Evolutionary conservation across 2,888 invertebrate genomes (phyloP).

Genomic region (Caenorhabditis sp.): DNA sequence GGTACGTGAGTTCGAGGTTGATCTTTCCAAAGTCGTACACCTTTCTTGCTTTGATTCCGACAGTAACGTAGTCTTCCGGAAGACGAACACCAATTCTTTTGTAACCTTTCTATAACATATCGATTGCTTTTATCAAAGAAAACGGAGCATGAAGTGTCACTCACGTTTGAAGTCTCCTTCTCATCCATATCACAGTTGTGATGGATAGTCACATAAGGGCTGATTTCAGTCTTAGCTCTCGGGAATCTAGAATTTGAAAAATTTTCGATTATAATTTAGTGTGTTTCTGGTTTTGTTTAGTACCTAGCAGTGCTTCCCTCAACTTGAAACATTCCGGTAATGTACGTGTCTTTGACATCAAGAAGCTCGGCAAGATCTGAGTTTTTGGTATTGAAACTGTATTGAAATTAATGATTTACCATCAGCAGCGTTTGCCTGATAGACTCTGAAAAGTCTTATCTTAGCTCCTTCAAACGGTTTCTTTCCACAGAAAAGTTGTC

Average conservation of each 20-base stretch:
- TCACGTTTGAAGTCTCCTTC: constrained; percentile 63
- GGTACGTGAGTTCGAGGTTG: constrained; percentile 67
- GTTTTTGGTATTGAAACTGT: background rate
- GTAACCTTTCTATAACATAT: constrained; percentile 60
- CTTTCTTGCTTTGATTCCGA: constrained; percentile 64
- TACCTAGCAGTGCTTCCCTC: constrained; percentile 66
- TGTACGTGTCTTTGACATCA: constrained; percentile 61
- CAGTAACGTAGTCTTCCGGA: constrained; percentile 70
- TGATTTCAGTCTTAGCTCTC: constrained; percentile 66
- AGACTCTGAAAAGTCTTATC: constrained; percentile 64
- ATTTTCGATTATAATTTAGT: no score
- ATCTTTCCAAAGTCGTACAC: constrained; percentile 68
- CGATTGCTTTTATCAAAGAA: background rate
- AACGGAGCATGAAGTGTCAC: background rate
- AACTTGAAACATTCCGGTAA: constrained; percentile 69
- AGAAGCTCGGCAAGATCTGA: constrained; percentile 66
- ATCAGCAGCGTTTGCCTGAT: constrained; percentile 64
- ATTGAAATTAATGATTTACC: constrained; percentile 29
- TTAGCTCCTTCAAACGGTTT: constrained; percentile 69
- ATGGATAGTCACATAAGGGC: constrained; percentile 69
- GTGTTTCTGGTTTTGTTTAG: no score
- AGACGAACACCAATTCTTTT: constrained; percentile 66
- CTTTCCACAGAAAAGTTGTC: constrained; percentile 66
- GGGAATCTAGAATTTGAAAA: constrained; percentile 55
- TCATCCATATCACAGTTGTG: constrained; percentile 66